These are phyloP conservation scores for Platerodrilus igneus DNA, from an alignment of 2,888 invertebrate genomes.

Conservation along the genomic window DNA sequence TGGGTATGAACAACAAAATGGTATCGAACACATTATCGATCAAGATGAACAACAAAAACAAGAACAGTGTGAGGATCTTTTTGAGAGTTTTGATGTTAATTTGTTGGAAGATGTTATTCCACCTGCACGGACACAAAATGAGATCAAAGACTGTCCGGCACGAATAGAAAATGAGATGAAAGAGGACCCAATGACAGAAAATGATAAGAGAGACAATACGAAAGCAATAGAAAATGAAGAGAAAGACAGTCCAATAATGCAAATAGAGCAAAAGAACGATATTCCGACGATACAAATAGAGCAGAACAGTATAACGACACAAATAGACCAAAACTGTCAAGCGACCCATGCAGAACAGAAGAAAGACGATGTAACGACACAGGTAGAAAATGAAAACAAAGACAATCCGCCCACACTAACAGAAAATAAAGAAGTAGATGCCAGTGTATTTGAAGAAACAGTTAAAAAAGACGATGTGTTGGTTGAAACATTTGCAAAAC, in stretches of 20 bases:
- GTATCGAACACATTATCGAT: slow-evolving; percentile 9
- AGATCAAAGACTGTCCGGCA: background rate
- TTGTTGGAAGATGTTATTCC: slow-evolving; percentile 36
- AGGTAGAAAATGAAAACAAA: background rate
- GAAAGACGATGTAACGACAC: background rate
- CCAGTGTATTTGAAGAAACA: too few species aligned
- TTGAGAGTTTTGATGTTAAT: slow-evolving; percentile 39
- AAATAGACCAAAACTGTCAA: background rate
- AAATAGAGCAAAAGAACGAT: too few species aligned
- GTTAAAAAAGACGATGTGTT: too few species aligned
- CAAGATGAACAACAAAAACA: slow-evolving; percentile 12
- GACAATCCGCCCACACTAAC: too few species aligned
- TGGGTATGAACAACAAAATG: slow-evolving; percentile 30
- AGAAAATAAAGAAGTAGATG: background rate
- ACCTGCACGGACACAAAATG: slow-evolving; percentile 21
- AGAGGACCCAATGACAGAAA: slow-evolving; percentile 20
- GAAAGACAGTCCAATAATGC: too few species aligned
- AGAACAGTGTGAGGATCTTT: slow-evolving; percentile 25
- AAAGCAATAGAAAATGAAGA: too few species aligned
- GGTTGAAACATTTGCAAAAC: too few species aligned
- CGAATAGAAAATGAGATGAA: slow-evolving; percentile 1
- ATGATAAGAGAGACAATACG: slow-evolving; percentile 23
- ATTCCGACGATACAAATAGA: too few species aligned
- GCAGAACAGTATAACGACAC: background rate
- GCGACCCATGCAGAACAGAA: background rate